A percentile compares a stretch with the other conserved stretches of the same genome.
These are phyloP conservation scores for Arothron firmamentum DNA, from an alignment of 2,113 vertebrate species.

Conservation along the genomic window DNA sequence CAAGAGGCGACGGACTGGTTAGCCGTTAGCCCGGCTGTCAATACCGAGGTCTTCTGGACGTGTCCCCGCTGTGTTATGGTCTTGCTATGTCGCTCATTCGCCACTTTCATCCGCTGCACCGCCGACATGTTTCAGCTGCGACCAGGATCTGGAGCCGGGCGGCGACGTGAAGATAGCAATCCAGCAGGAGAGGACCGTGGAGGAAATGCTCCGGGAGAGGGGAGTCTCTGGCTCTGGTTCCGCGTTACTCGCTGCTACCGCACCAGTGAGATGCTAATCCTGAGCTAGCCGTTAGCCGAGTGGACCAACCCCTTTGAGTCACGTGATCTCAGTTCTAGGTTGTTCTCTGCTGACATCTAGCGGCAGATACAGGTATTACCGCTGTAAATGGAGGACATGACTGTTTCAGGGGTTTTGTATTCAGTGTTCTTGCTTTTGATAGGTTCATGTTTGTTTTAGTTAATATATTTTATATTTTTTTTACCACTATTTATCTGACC, in stretches of 20 bases:
- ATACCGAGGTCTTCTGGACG: conserved; percentile 77
- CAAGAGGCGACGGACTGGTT: no score
- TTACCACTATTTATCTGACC: no score
- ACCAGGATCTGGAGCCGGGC: conserved; percentile 8
- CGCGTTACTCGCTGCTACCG: background rate
- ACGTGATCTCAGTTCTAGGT: conserved; percentile 37
- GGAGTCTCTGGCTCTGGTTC: background rate
- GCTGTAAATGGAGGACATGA: background rate
- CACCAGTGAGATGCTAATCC: background rate
- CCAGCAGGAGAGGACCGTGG: background rate
- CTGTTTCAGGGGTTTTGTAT: no score
- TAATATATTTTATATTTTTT: no score
- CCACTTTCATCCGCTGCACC: conserved; percentile 80
- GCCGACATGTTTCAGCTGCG: conserved; percentile 70
- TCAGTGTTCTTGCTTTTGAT: no score
- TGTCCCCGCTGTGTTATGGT: conserved; percentile 79
- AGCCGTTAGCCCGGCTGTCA: background rate
- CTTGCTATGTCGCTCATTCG: conserved; percentile 82
- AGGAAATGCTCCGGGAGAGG: background rate
- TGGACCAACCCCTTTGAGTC: conserved; percentile 35
- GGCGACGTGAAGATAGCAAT: conserved; percentile 4
- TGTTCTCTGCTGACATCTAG: background rate
- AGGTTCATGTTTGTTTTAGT: no score
- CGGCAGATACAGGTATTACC: conserved; percentile 9
- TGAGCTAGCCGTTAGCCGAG: conserved; percentile 20